Evolutionary conservation across 2,888 invertebrate species (phyloP).

Genomic region (Ceraclea dissimilis): DNA sequence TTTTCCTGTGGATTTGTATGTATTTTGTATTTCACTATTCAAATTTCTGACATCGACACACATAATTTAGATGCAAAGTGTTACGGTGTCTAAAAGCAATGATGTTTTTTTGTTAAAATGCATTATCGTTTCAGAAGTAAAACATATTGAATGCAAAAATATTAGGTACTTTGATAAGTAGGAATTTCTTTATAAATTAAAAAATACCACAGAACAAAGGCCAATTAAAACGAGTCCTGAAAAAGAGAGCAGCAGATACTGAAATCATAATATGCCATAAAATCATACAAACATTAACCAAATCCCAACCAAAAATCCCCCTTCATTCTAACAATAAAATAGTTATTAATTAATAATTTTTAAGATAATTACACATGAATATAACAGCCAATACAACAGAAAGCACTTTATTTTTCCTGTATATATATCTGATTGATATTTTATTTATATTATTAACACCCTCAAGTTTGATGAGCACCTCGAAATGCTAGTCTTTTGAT

Average conservation of each 20-base stretch:
- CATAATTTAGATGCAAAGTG: too few relatives aligned
- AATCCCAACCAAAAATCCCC: too few relatives aligned
- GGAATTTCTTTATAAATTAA: too few relatives aligned
- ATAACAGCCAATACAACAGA: slow-evolving; percentile 13
- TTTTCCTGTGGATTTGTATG: too few relatives aligned
- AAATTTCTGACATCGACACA: too few relatives aligned
- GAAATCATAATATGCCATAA: slow-evolving; percentile 30
- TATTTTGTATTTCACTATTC: too few relatives aligned
- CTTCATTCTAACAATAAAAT: too few relatives aligned
- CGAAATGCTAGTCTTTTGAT: slow-evolving; percentile 17
- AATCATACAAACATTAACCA: neutral
- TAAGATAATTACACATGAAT: neutral
- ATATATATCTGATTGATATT: slow-evolving; percentile 16
- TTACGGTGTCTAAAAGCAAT: too few relatives aligned
- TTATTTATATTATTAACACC: slow-evolving; percentile 12
- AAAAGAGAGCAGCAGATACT: slow-evolving; percentile 55
- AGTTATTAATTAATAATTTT: too few relatives aligned
- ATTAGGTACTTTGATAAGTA: neutral
- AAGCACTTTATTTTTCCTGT: slow-evolving; percentile 22
- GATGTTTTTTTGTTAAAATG: neutral
- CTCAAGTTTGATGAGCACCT: slow-evolving; percentile 13
- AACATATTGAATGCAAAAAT: neutral
- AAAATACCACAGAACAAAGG: slow-evolving; percentile 51
- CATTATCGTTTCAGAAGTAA: neutral
- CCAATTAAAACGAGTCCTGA: slow-evolving; percentile 49